Evolutionary conservation across 2,888 invertebrate species (phyloP).

Genomic region (Limnephilus auricula): DNA sequence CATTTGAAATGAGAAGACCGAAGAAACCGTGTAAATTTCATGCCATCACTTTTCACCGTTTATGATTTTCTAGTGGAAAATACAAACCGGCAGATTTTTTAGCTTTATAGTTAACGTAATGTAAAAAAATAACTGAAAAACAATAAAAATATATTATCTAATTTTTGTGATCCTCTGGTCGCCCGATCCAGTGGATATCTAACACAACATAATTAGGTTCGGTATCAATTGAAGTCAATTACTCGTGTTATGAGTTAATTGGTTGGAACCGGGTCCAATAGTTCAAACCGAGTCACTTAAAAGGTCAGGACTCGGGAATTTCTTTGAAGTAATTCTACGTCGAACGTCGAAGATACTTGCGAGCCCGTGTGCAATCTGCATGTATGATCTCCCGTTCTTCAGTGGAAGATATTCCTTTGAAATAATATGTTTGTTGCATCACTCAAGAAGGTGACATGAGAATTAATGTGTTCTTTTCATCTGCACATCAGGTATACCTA

Average conservation of each 20-base stretch:
- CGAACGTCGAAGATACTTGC: not conserved
- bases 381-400: not conserved
- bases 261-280: constrained; percentile 59
- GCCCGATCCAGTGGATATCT: not conserved
- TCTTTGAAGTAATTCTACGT: constrained; percentile 27
- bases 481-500: not conserved
- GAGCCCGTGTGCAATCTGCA: not conserved
- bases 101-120: no score
- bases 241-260: constrained; percentile 59
- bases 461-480: not conserved
- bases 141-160: not conserved
- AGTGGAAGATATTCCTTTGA: not conserved
- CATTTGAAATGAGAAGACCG: no score
- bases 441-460: not conserved
- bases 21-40: not conserved
- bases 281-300: constrained; percentile 61
- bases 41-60: no score
- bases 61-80: no score
- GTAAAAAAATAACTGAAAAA: not conserved
- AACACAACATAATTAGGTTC: not conserved
- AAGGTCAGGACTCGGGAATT: constrained; percentile 57
- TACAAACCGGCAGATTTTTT: no score
- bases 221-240: constrained; percentile 61
- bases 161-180: not conserved
- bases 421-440: not conserved